A percentile compares a stretch with the other conserved stretches of the same genome.
These are phyloP conservation scores for Zaprionus nigranus DNA, from an alignment of 1,140 invertebrate genomes.

Conservation along the genomic window DNA sequence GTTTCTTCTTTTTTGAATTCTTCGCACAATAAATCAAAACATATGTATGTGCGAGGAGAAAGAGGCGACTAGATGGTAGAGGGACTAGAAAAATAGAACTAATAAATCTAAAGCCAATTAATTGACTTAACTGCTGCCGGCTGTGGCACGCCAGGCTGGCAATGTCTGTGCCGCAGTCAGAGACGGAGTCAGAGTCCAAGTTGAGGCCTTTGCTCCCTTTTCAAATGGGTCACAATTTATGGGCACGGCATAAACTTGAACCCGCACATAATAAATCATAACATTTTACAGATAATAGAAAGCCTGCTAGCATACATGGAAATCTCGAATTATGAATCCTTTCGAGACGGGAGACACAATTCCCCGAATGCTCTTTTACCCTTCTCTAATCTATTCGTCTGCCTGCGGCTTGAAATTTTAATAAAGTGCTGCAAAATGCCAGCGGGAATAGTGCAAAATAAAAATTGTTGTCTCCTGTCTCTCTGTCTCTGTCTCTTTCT, in stretches of 20 bases:
- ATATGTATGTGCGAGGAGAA: conserved; percentile 29
- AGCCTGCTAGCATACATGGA: conserved; percentile 51
- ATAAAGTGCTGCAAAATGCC: conserved; percentile 48
- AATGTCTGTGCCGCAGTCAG: conserved; percentile 10
- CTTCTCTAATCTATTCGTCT: background rate
- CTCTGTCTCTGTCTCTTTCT: background rate
- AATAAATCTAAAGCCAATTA: conserved; percentile 80
- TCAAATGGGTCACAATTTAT: conserved; percentile 70
- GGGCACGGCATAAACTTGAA: conserved; percentile 70
- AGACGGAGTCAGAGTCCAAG: conserved; percentile 13
- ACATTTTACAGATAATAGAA: conserved; percentile 79
- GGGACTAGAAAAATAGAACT: conserved; percentile 57
- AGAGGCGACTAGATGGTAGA: background rate
- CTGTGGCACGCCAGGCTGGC: conserved; percentile 32
- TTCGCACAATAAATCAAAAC: conserved; percentile 71
- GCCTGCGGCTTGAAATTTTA: conserved; percentile 65
- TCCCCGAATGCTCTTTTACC: background rate
- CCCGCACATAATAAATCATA: conserved; percentile 80
- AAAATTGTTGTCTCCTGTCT: conserved; percentile 2
- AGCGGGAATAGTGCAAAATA: conserved; percentile 9
- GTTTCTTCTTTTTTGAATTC: conserved; percentile 46
- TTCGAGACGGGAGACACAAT: conserved; percentile 17
- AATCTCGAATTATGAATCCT: conserved; percentile 28
- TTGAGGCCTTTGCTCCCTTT: conserved; percentile 2
- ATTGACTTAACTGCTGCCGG: conserved; percentile 79